Evolutionary conservation across 2,797 vertebrate species (phyloP).

Genomic region (Clarias fuscus): DNA sequence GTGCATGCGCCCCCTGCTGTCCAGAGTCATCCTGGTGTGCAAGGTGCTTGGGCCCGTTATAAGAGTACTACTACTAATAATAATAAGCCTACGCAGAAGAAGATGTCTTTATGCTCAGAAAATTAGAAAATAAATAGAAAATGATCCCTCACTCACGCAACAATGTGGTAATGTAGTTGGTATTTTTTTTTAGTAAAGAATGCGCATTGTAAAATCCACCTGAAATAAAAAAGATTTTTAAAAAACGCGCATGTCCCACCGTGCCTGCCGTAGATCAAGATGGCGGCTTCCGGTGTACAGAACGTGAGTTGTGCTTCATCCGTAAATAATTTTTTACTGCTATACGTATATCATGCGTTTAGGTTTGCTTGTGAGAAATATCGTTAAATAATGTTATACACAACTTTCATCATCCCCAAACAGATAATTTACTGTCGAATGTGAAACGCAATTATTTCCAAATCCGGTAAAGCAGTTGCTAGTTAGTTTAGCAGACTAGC

Average conservation of each 20-base stretch:
- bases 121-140: too few relatives aligned
- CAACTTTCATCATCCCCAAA: neutral
- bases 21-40: too few relatives aligned
- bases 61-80: too few relatives aligned
- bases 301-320: conserved; percentile 70
- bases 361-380: neutral
- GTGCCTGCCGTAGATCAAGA: conserved; percentile 72
- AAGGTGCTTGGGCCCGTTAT: too few relatives aligned
- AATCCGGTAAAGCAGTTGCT: neutral
- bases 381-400: neutral
- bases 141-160: too few relatives aligned
- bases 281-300: conserved; percentile 65
- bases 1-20: too few relatives aligned
- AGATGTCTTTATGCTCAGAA: too few relatives aligned
- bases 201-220: neutral
- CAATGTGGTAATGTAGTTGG: neutral
- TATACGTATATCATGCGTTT: neutral
- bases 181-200: neutral
- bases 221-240: too few relatives aligned
- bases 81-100: too few relatives aligned
- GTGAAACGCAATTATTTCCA: neutral
- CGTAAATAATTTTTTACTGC: too few relatives aligned
- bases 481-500: neutral
- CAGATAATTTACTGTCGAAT: neutral
- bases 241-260: conserved; percentile 30